phyloP scores from a whole-genome alignment of 2,797 vertebrate genomes.

The Apodemus agrarius region DNA sequence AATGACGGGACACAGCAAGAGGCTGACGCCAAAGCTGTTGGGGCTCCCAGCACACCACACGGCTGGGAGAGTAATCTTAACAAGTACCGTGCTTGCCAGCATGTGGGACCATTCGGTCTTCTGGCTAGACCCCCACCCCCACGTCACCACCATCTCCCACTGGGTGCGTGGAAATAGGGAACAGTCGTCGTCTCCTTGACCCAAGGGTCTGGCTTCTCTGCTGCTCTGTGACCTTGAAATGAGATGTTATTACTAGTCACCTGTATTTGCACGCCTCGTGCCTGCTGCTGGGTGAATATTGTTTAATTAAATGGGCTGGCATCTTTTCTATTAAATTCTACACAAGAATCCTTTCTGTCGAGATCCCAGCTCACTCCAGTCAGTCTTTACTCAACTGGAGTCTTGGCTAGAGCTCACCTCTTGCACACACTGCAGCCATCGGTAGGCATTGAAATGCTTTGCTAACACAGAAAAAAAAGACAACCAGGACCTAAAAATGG shows the following conservation, averaged over 20 bases:
- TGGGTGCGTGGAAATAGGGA: not conserved
- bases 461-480: not conserved
- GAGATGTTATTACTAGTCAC: not conserved
- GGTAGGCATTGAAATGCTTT: not conserved
- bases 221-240: not conserved
- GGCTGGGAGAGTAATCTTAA: accelerated
- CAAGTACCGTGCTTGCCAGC: not conserved
- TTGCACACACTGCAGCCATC: not conserved
- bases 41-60: not conserved
- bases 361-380: not conserved
- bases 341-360: not conserved
- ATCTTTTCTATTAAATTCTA: not conserved
- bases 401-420: not conserved
- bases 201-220: not conserved
- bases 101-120: not conserved
- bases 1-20: not conserved
- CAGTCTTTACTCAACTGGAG: not conserved
- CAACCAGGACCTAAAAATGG: not conserved
- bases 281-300: not conserved
- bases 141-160: accelerated
- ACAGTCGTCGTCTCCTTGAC: accelerated
- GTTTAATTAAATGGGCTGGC: not conserved
- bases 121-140: not conserved
- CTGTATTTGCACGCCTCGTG: not conserved
- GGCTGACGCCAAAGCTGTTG: no score